Percentiles rank a stretch among this genome's conserved stretches.
phyloP scores from a whole-genome alignment of 2,113 vertebrate genomes.

The Peromyscus californicus region DNA sequence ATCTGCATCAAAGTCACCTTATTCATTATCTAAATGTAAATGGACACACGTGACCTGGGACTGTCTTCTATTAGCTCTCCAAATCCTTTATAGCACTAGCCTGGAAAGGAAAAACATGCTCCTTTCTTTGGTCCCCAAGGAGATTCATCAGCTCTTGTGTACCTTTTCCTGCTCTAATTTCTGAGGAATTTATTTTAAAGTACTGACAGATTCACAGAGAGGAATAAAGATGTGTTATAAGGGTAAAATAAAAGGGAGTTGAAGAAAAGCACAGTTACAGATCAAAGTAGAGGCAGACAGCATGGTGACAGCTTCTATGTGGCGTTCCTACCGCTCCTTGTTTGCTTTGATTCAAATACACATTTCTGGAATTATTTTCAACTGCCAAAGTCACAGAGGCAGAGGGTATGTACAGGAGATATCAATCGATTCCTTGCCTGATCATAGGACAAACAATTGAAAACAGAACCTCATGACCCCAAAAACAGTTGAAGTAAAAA shows the following conservation, averaged over 20 bases:
- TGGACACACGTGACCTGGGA: rapidly evolving
- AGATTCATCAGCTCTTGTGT: neutral
- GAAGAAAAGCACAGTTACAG: neutral
- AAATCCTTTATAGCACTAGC: neutral
- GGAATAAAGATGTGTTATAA: conserved; percentile 8
- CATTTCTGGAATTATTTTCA: conserved; percentile 32
- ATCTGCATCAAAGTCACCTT: neutral
- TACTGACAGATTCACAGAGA: conserved; percentile 46
- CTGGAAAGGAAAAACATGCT: neutral
- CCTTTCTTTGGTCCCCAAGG: neutral
- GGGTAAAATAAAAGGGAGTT: conserved; percentile 49
- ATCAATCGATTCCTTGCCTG: neutral
- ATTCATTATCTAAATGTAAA: neutral
- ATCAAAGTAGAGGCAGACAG: conserved; percentile 15
- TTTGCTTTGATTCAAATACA: conserved; percentile 58
- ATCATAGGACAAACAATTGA: neutral
- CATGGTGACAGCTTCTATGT: neutral
- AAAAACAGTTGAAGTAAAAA: conserved; percentile 29
- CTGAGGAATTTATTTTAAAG: conserved; percentile 58
- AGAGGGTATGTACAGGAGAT: neutral
- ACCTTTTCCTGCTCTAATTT: conserved; percentile 37
- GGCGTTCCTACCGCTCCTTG: neutral
- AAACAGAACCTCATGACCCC: neutral
- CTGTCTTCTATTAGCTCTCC: neutral
- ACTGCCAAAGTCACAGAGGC: neutral